Conservation (phyloP, 2,797 vertebrate species). For the Sebastes hubbsi region DNA sequence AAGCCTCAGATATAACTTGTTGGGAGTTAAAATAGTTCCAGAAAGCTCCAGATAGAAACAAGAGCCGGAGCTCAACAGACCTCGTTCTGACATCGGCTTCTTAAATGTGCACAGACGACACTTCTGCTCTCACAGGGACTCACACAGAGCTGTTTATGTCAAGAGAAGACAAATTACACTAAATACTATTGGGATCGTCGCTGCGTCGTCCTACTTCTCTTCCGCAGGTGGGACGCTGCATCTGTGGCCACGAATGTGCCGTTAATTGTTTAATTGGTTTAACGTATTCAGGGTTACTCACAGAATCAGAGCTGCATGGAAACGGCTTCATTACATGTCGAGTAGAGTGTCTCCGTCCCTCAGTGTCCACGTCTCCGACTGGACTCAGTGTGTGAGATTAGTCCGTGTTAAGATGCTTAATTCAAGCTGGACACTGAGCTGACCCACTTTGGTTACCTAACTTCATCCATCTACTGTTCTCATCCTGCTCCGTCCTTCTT, state of each 20-base stretch:
- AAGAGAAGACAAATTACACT: slow-evolving; percentile 22
- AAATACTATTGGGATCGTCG: slow-evolving; percentile 6
- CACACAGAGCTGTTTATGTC: not conserved
- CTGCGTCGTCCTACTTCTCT: slow-evolving; percentile 21
- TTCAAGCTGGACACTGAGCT: slow-evolving; percentile 15
- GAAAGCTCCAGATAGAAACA: not conserved
- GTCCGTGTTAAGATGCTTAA: slow-evolving; percentile 17
- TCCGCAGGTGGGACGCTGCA: not conserved
- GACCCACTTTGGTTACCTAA: slow-evolving; percentile 19
- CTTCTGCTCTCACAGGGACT: slow-evolving; percentile 6
- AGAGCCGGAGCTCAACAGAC: not conserved
- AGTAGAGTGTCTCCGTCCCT: not conserved
- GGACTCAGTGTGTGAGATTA: not conserved
- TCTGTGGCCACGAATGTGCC: not conserved
- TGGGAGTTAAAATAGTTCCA: too few species aligned
- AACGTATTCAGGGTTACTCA: not conserved
- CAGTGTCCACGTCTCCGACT: not conserved
- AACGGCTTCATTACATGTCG: not conserved
- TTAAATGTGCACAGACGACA: slow-evolving; percentile 6
- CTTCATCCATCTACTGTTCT: slow-evolving; percentile 7
- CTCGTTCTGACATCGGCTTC: not conserved
- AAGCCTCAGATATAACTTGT: not conserved
- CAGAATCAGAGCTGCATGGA: not conserved
- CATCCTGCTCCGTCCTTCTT: not conserved
- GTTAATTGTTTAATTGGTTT: not conserved